Percentiles rank a stretch among this genome's conserved stretches.
Conservation (phyloP, 2,888 invertebrate species). For the Sminthurinus aureus region DNA sequence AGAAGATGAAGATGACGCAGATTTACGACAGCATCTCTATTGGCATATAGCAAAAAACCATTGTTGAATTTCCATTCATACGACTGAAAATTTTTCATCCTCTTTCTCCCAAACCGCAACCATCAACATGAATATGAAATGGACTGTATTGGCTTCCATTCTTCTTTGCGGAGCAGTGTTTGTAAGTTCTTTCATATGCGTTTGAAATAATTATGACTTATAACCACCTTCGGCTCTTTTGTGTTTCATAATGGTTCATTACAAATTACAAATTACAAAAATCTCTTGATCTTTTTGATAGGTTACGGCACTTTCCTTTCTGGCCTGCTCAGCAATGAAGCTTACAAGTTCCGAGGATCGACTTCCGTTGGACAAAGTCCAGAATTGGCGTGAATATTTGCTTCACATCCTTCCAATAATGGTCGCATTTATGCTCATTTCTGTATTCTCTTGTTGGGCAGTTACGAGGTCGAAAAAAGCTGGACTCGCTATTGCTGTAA, state of each 20-base stretch:
- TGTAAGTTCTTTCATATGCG: neutral
- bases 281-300: too few species aligned
- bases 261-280: too few species aligned
- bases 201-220: conserved; percentile 15
- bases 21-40: too few species aligned
- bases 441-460: neutral
- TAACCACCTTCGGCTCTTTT: neutral
- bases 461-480: neutral
- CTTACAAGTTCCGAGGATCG: neutral
- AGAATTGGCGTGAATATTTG: neutral
- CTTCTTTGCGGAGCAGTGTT: neutral
- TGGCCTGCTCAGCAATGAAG: neutral
- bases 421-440: neutral
- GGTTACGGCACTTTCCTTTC: neutral
- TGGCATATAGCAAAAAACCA: too few species aligned
- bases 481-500: neutral
- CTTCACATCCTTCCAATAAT: neutral
- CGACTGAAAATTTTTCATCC: too few species aligned
- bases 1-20: too few species aligned
- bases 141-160: neutral
- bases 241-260: too few species aligned
- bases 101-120: too few species aligned
- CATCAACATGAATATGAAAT: neutral
- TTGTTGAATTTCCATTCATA: too few species aligned
- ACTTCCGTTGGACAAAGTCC: neutral